Conservation (phyloP, 2,888 invertebrate genomes). For the Tineola bisselliella region DNA sequence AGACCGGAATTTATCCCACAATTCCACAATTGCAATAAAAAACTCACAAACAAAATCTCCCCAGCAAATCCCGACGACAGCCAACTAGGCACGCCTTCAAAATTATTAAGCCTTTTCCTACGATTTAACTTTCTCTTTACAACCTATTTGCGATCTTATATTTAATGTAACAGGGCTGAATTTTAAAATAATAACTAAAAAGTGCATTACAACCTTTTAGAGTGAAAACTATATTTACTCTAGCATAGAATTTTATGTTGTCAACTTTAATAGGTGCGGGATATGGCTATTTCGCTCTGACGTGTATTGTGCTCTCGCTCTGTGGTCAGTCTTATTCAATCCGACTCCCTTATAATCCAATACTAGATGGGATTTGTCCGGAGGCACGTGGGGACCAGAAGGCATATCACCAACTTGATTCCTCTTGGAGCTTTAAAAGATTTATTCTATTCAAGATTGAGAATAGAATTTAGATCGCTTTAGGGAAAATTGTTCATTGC, state of each 20-base stretch:
- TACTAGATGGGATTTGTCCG: constrained; percentile 45
- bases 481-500: too few species aligned
- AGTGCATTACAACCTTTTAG: constrained; percentile 2
- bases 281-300: constrained; percentile 20
- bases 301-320: constrained; percentile 23
- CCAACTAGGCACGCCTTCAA: constrained; percentile 62
- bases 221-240: constrained; percentile 32
- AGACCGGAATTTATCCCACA: not conserved
- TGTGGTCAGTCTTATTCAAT: constrained; percentile 44
- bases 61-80: constrained; percentile 44
- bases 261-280: constrained; percentile 41
- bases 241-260: constrained; percentile 56
- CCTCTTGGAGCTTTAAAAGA: not conserved
- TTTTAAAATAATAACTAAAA: not conserved
- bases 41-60: constrained; percentile 49
- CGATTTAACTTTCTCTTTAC: not conserved
- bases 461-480: not conserved
- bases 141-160: not conserved
- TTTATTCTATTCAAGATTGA: not conserved
- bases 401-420: not conserved
- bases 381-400: constrained; percentile 26
- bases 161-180: constrained; percentile 17
- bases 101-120: constrained; percentile 54
- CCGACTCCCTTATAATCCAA: constrained; percentile 49
- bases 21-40: constrained; percentile 44